phyloP scores from a whole-genome alignment of 2,888 invertebrate species.

The Cactoblastis cactorum region DNA sequence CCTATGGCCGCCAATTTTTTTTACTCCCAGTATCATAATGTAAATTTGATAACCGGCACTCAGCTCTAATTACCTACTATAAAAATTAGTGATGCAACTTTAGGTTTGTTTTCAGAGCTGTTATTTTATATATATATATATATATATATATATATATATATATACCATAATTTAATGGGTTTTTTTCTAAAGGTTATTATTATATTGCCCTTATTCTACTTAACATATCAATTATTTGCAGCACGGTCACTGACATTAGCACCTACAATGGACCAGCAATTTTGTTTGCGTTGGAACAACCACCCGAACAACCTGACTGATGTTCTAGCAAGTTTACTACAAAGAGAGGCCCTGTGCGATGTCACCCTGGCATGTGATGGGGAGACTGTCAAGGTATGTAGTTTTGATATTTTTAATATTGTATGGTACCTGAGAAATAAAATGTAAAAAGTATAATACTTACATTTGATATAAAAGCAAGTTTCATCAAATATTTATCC shows the following conservation, averaged over 20 bases:
- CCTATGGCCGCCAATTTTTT: slow-evolving; percentile 78
- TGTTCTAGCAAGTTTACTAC: slow-evolving; percentile 91
- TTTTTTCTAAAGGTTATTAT: neutral
- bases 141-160: neutral
- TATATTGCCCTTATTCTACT: neutral
- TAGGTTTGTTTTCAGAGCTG: slow-evolving; percentile 44
- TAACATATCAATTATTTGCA: slow-evolving; percentile 42
- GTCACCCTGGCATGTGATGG: slow-evolving; percentile 95
- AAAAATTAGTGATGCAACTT: slow-evolving; percentile 55
- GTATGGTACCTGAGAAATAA: no score
- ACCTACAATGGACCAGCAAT: slow-evolving; percentile 88
- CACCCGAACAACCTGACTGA: slow-evolving; percentile 94
- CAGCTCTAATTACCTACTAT: slow-evolving; percentile 66
- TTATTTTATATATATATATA: neutral
- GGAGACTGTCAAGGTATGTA: slow-evolving; percentile 87
- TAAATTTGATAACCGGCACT: slow-evolving; percentile 67
- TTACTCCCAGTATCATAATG: slow-evolving; percentile 67
- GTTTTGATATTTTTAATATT: neutral
- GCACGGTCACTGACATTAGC: slow-evolving; percentile 79
- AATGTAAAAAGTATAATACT: no score
- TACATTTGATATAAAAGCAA: no score
- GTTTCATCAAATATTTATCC: no score
- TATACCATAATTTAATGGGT: neutral
- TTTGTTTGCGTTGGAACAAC: slow-evolving; percentile 97
- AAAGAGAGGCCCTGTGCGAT: slow-evolving; percentile 94